Evolutionary conservation across 2,797 vertebrate genomes (phyloP).

Genomic region (Diglossa cyanea): DNA sequence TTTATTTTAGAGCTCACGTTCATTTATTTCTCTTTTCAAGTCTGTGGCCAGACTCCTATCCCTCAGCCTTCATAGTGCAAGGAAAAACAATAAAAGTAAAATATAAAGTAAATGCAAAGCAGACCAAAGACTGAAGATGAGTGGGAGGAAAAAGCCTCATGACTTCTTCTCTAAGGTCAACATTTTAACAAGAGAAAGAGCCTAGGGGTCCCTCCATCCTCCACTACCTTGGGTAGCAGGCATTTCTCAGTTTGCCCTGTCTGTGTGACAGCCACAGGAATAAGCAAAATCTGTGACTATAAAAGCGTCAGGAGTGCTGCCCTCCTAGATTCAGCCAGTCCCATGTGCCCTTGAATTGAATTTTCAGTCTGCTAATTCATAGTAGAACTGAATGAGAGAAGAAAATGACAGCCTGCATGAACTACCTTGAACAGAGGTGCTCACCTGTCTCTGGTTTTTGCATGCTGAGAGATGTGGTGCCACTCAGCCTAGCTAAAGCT

Average conservation of each 20-base stretch:
- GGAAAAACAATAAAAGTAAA: background rate
- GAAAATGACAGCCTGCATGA: background rate
- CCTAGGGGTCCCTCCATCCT: background rate
- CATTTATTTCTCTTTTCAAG: background rate
- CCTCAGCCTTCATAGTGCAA: background rate
- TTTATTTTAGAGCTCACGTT: background rate
- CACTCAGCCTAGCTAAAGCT: background rate
- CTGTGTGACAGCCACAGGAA: fast-evolving
- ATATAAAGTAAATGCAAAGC: background rate
- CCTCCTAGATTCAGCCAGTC: fast-evolving
- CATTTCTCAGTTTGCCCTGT: background rate
- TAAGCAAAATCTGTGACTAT: background rate
- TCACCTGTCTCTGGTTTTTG: background rate
- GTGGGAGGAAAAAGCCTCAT: background rate
- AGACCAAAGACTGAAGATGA: background rate
- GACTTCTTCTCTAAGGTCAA: background rate
- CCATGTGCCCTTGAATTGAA: fast-evolving
- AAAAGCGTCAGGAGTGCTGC: background rate
- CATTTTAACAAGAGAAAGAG: background rate
- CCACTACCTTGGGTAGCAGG: background rate
- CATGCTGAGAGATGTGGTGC: fast-evolving
- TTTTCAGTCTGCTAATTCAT: background rate
- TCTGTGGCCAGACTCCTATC: background rate
- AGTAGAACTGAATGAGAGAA: background rate
- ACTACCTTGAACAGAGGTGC: background rate